A percentile compares a stretch with the other conserved stretches of the same genome.
phyloP scores from a whole-genome alignment of 2,888 invertebrate species.

The Clepsis dumicolana region DNA sequence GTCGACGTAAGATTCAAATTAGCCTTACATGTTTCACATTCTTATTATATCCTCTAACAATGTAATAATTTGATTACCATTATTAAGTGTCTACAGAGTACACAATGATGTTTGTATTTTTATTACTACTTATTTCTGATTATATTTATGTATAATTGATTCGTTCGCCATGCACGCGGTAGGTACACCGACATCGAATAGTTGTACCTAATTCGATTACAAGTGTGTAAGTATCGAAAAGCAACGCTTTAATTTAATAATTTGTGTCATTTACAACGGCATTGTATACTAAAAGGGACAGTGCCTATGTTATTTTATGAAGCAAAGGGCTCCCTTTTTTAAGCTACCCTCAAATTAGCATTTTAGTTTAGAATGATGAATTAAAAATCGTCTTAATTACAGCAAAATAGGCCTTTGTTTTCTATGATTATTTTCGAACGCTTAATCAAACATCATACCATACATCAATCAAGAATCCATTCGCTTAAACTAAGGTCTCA shows the following conservation, averaged over 20 bases:
- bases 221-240: background rate
- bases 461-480: no score
- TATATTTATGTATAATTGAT: background rate
- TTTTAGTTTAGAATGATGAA: no score
- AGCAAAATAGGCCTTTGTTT: no score
- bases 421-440: no score
- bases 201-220: background rate
- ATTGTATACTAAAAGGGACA: background rate
- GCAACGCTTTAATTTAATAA: background rate
- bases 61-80: background rate
- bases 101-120: background rate
- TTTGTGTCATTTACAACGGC: background rate
- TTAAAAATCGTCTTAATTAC: no score
- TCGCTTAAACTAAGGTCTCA: no score
- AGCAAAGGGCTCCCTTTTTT: background rate
- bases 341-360: no score
- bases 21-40: background rate
- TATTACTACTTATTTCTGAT: background rate
- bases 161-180: background rate
- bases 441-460: no score
- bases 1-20: background rate
- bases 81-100: background rate
- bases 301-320: background rate
- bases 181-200: background rate
- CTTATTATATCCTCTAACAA: background rate